A percentile compares a stretch with the other conserved stretches of the same genome.
Evolutionary conservation across 1,140 invertebrate species (phyloP).

Genomic region (Eurosta solidaginis): DNA sequence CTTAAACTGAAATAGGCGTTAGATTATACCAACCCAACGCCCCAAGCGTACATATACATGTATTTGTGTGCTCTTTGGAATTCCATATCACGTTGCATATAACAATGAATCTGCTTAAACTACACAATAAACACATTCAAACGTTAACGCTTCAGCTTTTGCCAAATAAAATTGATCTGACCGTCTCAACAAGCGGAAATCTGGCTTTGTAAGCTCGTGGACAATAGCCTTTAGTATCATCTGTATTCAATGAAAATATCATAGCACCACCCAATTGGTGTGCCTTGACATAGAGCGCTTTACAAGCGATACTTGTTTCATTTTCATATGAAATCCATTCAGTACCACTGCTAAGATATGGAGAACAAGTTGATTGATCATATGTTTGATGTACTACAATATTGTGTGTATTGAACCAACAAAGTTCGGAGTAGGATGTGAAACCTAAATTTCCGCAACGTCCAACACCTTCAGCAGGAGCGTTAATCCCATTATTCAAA

Average conservation of each 20-base stretch:
- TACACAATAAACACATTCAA: constrained; percentile 5
- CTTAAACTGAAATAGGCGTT: constrained; percentile 30
- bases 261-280: constrained; percentile 73
- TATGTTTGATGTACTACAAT: constrained; percentile 63
- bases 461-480: constrained; percentile 73
- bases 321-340: constrained; percentile 94
- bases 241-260: constrained; percentile 76
- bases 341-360: constrained; percentile 73
- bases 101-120: not conserved
- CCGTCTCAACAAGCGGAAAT: constrained; percentile 55
- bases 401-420: constrained; percentile 66
- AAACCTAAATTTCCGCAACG: constrained; percentile 71
- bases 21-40: not conserved
- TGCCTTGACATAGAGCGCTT: constrained; percentile 70
- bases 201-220: constrained; percentile 38
- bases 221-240: constrained; percentile 67
- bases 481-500: constrained; percentile 69
- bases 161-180: constrained; percentile 47
- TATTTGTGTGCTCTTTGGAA: constrained; percentile 15
- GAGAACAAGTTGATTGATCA: constrained; percentile 73
- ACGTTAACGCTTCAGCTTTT: not conserved
- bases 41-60: not conserved
- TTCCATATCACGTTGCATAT: constrained; percentile 14
- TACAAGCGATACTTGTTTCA: constrained; percentile 71
- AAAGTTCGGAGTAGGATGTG: constrained; percentile 71